phyloP scores from a whole-genome alignment of 2,113 vertebrate genomes.

The Chaetodon trifascialis region DNA sequence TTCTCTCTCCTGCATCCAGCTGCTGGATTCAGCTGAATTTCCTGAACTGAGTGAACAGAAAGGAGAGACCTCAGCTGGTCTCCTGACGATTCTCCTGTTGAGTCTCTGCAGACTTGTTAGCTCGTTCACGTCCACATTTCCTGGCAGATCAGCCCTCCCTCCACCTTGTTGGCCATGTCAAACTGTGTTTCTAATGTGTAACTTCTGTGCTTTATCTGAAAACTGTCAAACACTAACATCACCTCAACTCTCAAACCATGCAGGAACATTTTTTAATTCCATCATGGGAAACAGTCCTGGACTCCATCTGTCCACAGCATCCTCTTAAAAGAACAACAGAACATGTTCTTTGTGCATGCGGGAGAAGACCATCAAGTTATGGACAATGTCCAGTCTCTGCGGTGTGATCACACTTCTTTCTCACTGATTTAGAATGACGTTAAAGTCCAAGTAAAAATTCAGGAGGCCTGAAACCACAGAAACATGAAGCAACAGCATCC shows the following conservation, averaged over 20 bases:
- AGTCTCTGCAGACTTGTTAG: slow-evolving; percentile 69
- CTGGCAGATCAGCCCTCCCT: slow-evolving; percentile 56
- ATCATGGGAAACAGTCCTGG: too few relatives aligned
- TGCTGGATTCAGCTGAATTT: slow-evolving; percentile 36
- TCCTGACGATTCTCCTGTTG: slow-evolving; percentile 35
- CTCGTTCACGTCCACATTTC: slow-evolving; percentile 40
- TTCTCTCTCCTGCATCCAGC: neutral
- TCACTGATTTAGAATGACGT: neutral
- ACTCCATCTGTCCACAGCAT: too few relatives aligned
- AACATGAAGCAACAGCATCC: neutral
- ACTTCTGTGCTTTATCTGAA: slow-evolving; percentile 10
- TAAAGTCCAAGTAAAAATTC: neutral
- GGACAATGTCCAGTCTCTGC: neutral
- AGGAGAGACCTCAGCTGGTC: slow-evolving; percentile 16
- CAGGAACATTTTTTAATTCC: neutral
- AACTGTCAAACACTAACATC: slow-evolving; percentile 18
- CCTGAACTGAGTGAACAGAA: slow-evolving; percentile 6
- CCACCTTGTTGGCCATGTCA: slow-evolving; percentile 35
- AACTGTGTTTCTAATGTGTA: slow-evolving; percentile 48
- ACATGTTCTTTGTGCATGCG: neutral
- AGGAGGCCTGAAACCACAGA: neutral
- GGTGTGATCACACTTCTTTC: neutral
- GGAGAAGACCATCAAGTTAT: too few relatives aligned
- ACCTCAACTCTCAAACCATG: neutral
- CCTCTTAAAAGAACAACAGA: neutral